These are phyloP conservation scores for Agrotis segetum DNA, from an alignment of 2,888 invertebrate species.

Conservation along the genomic window DNA sequence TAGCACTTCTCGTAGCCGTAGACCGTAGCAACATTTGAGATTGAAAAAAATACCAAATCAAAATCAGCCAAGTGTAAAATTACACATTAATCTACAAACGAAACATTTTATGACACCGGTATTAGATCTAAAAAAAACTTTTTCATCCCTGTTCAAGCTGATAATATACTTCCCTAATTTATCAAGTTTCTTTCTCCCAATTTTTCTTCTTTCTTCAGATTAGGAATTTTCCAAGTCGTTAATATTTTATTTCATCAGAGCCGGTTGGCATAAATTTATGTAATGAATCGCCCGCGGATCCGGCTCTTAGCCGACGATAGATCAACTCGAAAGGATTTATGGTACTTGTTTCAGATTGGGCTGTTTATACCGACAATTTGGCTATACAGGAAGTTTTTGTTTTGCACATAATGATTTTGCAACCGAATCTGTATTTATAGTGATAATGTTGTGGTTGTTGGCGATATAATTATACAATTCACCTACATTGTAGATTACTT, in stretches of 20 bases:
- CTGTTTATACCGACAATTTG: constrained; percentile 44
- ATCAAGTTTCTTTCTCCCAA: constrained; percentile 38
- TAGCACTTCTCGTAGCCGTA: neutral
- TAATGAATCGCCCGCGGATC: constrained; percentile 53
- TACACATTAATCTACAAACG: neutral
- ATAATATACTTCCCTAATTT: constrained; percentile 50
- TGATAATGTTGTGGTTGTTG: no score
- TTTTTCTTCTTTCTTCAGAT: constrained; percentile 51
- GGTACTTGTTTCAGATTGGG: constrained; percentile 51
- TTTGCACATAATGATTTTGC: neutral
- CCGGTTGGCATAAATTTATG: constrained; percentile 57
- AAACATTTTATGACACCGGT: constrained; percentile 21
- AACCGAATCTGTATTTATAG: no score
- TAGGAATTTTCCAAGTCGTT: constrained; percentile 62
- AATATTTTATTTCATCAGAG: constrained; percentile 63
- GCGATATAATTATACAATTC: no score
- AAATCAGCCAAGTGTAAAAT: neutral
- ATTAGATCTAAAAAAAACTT: constrained; percentile 8
- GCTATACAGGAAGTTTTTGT: constrained; percentile 18
- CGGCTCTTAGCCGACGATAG: constrained; percentile 61
- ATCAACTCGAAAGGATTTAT: constrained; percentile 63
- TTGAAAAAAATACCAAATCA: neutral
- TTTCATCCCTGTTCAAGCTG: constrained; percentile 11
- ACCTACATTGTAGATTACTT: no score
- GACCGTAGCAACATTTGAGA: neutral